A percentile compares a stretch with the other conserved stretches of the same genome.
Conservation (phyloP, 2,888 invertebrate genomes). For the Campaea margaritaria region DNA sequence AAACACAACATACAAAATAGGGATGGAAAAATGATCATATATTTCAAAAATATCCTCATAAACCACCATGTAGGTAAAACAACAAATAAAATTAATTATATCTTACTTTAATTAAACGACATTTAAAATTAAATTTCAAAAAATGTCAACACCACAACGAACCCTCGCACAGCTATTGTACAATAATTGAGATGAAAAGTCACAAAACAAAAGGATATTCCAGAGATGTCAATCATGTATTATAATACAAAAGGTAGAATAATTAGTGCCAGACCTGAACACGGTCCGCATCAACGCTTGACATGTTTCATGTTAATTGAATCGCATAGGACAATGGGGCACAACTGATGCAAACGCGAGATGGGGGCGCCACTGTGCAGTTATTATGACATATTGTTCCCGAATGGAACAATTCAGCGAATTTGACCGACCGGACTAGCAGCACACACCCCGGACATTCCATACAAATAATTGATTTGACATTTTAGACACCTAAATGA, state of each 20-base stretch:
- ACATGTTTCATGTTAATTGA: slow-evolving; percentile 81
- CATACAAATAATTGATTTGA: too few species aligned
- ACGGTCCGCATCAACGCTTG: slow-evolving; percentile 72
- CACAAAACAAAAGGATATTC: slow-evolving; percentile 15
- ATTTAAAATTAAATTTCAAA: too few species aligned
- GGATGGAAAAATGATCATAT: too few species aligned
- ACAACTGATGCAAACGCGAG: slow-evolving; percentile 60
- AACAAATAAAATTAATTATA: not conserved
- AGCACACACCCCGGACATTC: too few species aligned
- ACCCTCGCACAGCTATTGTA: not conserved
- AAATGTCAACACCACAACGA: too few species aligned
- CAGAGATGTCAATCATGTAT: slow-evolving; percentile 29
- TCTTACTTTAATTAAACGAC: not conserved
- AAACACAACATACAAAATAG: too few species aligned
- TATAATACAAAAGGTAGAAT: slow-evolving; percentile 63
- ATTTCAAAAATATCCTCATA: too few species aligned
- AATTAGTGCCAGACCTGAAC: slow-evolving; percentile 71
- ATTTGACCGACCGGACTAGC: slow-evolving; percentile 54
- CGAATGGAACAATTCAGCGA: slow-evolving; percentile 64
- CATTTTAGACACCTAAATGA: too few species aligned
- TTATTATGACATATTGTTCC: slow-evolving; percentile 79
- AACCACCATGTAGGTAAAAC: too few species aligned
- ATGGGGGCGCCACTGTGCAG: slow-evolving; percentile 56
- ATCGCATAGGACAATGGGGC: slow-evolving; percentile 71
- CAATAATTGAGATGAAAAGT: not conserved